Percentiles rank a stretch among this genome's conserved stretches.
phyloP scores from a whole-genome alignment of 1,140 invertebrate species.

The Saccostrea glomerata region DNA sequence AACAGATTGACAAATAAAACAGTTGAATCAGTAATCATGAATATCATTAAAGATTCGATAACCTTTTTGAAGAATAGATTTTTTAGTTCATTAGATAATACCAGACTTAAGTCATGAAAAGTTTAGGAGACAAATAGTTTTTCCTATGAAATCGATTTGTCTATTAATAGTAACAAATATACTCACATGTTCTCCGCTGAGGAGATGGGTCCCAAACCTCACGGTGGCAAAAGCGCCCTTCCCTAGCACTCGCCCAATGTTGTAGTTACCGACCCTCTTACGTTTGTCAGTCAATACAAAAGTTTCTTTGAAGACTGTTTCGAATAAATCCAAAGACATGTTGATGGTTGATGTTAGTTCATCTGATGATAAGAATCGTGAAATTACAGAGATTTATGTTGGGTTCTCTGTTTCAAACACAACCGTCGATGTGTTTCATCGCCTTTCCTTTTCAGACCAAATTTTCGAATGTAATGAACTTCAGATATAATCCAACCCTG shows the following conservation, averaged over 20 bases:
- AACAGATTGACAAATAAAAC: too few species aligned
- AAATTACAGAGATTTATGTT: background rate
- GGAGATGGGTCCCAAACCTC: slow-evolving; percentile 40
- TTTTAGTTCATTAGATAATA: too few species aligned
- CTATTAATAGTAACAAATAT: background rate
- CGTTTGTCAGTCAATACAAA: slow-evolving; percentile 41
- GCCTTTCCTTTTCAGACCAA: background rate
- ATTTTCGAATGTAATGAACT: background rate
- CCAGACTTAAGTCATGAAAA: too few species aligned
- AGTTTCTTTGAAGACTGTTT: slow-evolving; percentile 42
- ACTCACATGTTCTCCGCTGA: slow-evolving; percentile 43
- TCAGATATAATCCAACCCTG: background rate
- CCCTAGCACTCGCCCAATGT: slow-evolving; percentile 40
- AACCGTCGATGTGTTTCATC: background rate
- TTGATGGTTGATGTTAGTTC: background rate
- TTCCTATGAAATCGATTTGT: too few species aligned
- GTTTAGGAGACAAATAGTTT: too few species aligned
- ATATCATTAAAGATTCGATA: too few species aligned
- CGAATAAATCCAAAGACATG: slow-evolving; percentile 40
- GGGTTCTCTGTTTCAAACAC: background rate
- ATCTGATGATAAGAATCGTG: background rate
- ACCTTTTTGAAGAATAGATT: too few species aligned
- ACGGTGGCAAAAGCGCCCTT: slow-evolving; percentile 50
- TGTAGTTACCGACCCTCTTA: slow-evolving; percentile 51
- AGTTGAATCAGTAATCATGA: too few species aligned